A percentile compares a stretch with the other conserved stretches of the same genome.
Conservation (phyloP, 2,888 invertebrate genomes). For the Drosophila acutilabella region DNA sequence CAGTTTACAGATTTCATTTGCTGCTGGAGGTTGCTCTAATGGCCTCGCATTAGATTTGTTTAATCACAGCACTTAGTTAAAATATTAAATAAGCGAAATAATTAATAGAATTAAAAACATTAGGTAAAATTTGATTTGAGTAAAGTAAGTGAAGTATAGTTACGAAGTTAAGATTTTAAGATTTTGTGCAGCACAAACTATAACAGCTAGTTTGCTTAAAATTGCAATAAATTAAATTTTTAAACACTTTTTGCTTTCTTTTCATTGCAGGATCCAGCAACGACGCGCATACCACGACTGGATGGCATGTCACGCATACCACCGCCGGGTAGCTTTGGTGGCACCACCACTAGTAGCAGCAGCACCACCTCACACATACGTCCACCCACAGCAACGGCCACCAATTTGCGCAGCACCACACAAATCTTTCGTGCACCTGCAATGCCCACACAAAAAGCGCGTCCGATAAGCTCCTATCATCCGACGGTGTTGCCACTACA, state of each 20-base stretch:
- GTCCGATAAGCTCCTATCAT: slow-evolving; percentile 61
- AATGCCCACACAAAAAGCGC: slow-evolving; percentile 54
- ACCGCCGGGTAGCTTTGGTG: slow-evolving; percentile 75
- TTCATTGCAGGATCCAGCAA: slow-evolving; percentile 81
- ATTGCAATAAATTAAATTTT: neutral
- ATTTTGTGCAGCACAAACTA: neutral
- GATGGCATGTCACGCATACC: slow-evolving; percentile 83
- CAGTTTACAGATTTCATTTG: slow-evolving; percentile 31
- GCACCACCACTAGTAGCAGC: slow-evolving; percentile 40
- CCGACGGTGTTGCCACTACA: slow-evolving; percentile 50
- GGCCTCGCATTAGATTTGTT: neutral
- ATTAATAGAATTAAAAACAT: neutral
- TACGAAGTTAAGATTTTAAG: neutral
- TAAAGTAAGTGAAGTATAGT: too few relatives aligned
- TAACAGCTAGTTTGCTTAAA: neutral
- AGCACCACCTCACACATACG: slow-evolving; percentile 62
- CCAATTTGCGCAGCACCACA: slow-evolving; percentile 47
- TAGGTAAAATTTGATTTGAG: neutral
- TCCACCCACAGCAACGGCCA: slow-evolving; percentile 56
- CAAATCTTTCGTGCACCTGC: slow-evolving; percentile 76
- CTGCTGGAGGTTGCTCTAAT: neutral
- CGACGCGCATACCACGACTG: slow-evolving; percentile 83
- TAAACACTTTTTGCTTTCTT: neutral
- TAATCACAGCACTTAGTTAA: neutral
- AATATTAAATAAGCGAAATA: neutral